A percentile compares a stretch with the other conserved stretches of the same genome.
phyloP scores from a whole-genome alignment of 2,888 invertebrate genomes.

The Allophyes oxyacanthae region DNA sequence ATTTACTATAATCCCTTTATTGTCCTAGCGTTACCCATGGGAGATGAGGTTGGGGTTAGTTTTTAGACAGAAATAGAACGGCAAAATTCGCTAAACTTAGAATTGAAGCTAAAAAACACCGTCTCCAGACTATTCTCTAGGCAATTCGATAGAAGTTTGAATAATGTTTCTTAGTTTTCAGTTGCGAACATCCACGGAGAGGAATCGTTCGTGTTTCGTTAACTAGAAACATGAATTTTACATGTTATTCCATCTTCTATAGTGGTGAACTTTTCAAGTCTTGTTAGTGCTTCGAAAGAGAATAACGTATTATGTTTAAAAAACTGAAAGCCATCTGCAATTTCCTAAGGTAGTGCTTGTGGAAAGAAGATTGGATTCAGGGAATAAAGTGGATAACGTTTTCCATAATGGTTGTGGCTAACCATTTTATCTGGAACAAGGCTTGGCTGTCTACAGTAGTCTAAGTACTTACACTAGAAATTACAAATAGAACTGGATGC shows the following conservation, averaged over 20 bases:
- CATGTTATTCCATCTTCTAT: slow-evolving; percentile 48
- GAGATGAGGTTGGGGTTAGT: too few relatives aligned
- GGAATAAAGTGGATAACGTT: slow-evolving; percentile 28
- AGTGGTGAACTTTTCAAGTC: slow-evolving; percentile 31
- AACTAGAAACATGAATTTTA: slow-evolving; percentile 56
- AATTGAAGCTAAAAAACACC: slow-evolving; percentile 25
- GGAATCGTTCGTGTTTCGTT: slow-evolving; percentile 46
- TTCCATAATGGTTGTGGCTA: slow-evolving; percentile 19
- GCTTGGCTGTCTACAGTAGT: neutral
- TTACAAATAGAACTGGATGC: too few relatives aligned
- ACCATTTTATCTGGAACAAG: slow-evolving; percentile 8
- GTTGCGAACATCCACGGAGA: slow-evolving; percentile 33
- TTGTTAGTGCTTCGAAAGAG: slow-evolving; percentile 37
- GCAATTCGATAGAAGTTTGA: slow-evolving; percentile 49
- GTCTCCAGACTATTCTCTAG: slow-evolving; percentile 22
- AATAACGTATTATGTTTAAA: slow-evolving; percentile 42
- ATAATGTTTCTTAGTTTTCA: slow-evolving; percentile 49
- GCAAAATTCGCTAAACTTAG: too few relatives aligned
- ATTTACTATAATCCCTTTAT: too few relatives aligned
- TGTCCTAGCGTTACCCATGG: too few relatives aligned
- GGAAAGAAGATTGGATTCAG: slow-evolving; percentile 29
- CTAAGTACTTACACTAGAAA: too few relatives aligned
- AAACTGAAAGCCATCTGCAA: slow-evolving; percentile 20
- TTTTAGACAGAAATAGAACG: too few relatives aligned
- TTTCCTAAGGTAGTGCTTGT: slow-evolving; percentile 17